Evolutionary conservation across 2,113 vertebrate genomes (phyloP).

Genomic region (Thinocorus orbignyianus): DNA sequence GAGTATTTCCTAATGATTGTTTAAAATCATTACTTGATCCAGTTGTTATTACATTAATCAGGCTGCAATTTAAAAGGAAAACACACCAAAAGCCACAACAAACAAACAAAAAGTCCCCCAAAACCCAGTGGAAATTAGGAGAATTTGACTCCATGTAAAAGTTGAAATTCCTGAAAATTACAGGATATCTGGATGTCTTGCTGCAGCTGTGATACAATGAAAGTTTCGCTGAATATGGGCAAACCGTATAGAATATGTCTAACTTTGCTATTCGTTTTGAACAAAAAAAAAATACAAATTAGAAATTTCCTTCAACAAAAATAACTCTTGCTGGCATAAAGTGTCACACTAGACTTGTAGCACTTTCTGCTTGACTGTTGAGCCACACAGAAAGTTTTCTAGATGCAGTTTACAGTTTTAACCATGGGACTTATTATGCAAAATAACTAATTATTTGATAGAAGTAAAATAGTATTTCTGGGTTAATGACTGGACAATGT

Average conservation of each 20-base stretch:
- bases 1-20: background rate
- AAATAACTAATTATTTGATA: background rate
- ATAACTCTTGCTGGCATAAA: background rate
- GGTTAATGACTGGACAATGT: background rate
- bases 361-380: background rate
- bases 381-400: background rate
- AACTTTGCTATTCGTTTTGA: background rate
- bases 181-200: background rate
- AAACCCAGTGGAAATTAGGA: background rate
- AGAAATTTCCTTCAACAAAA: background rate
- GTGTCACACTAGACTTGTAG: background rate
- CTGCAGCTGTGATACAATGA: background rate
- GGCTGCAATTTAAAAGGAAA: background rate
- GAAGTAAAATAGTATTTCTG: background rate
- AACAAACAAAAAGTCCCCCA: too few relatives aligned
- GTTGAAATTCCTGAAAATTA: background rate
- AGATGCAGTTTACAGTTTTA: background rate
- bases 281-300: background rate
- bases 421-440: accelerated
- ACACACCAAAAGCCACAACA: background rate
- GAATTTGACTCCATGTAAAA: background rate
- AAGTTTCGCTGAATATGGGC: background rate
- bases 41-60: background rate
- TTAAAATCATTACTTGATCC: background rate
- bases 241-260: background rate